These are phyloP conservation scores for Diarsia rubi DNA, from an alignment of 2,888 invertebrate species.

Conservation along the genomic window DNA sequence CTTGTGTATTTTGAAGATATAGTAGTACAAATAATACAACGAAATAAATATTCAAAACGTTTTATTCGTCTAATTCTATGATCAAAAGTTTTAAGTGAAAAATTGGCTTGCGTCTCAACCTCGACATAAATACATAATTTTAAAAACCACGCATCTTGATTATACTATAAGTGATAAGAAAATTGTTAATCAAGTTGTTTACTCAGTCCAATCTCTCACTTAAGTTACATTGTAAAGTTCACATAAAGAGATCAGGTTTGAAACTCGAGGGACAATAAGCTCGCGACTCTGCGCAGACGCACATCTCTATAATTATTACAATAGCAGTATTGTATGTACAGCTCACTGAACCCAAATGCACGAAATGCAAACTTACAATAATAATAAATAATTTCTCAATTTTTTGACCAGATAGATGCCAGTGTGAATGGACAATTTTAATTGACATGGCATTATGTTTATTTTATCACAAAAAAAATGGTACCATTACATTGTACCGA, in stretches of 20 bases:
- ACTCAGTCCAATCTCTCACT: slow-evolving; percentile 82
- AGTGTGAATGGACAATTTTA: slow-evolving; percentile 88
- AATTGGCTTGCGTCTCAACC: slow-evolving; percentile 76
- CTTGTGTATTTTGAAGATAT: not conserved
- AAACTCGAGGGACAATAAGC: slow-evolving; percentile 83
- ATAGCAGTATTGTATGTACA: slow-evolving; percentile 77
- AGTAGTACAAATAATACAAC: slow-evolving; percentile 66
- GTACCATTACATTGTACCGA: slow-evolving; percentile 82
- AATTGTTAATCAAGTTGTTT: slow-evolving; percentile 52
- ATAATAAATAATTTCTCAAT: slow-evolving; percentile 85
- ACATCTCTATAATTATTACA: slow-evolving; percentile 59
- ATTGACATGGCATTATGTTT: slow-evolving; percentile 88
- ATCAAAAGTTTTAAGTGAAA: slow-evolving; percentile 83
- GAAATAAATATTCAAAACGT: slow-evolving; percentile 81
- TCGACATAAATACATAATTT: slow-evolving; percentile 58
- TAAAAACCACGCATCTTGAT: slow-evolving; percentile 66
- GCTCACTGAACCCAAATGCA: slow-evolving; percentile 83
- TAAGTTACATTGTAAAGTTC: slow-evolving; percentile 84
- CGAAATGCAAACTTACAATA: slow-evolving; percentile 86
- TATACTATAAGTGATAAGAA: slow-evolving; percentile 60
- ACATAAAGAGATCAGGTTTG: slow-evolving; percentile 88
- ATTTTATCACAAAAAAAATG: slow-evolving; percentile 85
- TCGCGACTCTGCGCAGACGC: slow-evolving; percentile 70
- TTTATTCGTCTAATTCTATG: slow-evolving; percentile 87
- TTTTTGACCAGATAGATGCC: slow-evolving; percentile 89